These are phyloP conservation scores for Hyposmocoma kahamanoa DNA, from an alignment of 1,140 invertebrate genomes.

Conservation along the genomic window DNA sequence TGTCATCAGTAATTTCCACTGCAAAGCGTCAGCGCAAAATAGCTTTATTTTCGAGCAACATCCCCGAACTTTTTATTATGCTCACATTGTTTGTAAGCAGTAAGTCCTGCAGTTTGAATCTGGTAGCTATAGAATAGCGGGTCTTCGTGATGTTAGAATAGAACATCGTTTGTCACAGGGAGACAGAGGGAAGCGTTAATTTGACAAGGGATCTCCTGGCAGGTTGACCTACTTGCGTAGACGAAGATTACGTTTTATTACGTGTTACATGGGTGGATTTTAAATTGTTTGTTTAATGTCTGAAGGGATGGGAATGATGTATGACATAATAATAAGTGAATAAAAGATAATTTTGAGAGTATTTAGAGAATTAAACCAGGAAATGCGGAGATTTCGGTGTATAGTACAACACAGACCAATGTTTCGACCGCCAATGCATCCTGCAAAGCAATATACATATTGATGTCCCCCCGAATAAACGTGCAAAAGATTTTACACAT, in stretches of 20 bases:
- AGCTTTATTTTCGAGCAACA: slow-evolving; percentile 22
- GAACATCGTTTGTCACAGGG: slow-evolving; percentile 48
- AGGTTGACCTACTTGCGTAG: slow-evolving; percentile 41
- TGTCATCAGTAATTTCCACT: slow-evolving; percentile 13
- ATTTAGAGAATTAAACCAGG: no score
- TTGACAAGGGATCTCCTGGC: slow-evolving; percentile 54
- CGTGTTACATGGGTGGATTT: slow-evolving; percentile 5
- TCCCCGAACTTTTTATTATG: slow-evolving; percentile 49
- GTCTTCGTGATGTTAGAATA: background rate
- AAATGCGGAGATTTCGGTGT: no score
- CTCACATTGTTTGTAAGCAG: slow-evolving; percentile 27
- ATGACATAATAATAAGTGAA: no score
- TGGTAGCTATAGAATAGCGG: no score
- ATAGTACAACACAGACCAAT: no score
- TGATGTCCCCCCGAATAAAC: no score
- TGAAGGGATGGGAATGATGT: no score
- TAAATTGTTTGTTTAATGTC: no score
- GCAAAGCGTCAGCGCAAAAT: slow-evolving; percentile 21
- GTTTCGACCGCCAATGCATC: no score
- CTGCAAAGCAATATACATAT: no score
- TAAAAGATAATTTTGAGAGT: no score
- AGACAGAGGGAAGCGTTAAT: slow-evolving; percentile 55
- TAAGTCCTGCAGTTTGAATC: background rate
- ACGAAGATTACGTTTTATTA: slow-evolving; percentile 30
- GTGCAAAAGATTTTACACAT: no score